Percentiles rank a stretch among this genome's conserved stretches.
Evolutionary conservation across 2,113 vertebrate species (phyloP).

Genomic region (Lamprologus lemairii): DNA sequence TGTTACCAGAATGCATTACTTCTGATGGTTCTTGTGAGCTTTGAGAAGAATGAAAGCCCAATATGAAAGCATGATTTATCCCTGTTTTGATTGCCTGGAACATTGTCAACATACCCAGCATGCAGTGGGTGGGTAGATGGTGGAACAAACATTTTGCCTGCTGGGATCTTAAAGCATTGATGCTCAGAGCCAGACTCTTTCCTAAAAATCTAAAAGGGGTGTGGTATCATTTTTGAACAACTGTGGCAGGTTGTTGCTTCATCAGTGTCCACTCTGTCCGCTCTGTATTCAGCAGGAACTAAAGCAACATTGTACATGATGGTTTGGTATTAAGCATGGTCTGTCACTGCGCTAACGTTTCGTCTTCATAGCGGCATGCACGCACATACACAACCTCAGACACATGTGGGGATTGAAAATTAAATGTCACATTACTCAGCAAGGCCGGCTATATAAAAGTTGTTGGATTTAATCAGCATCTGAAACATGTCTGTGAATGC

Average conservation of each 20-base stretch:
- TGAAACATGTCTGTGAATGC: background rate
- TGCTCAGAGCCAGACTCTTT: background rate
- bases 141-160: background rate
- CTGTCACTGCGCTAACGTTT: background rate
- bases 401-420: constrained; percentile 4
- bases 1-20: background rate
- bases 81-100: background rate
- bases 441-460: constrained; percentile 6
- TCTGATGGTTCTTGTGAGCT: background rate
- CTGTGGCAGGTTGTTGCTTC: background rate
- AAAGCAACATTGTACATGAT: background rate
- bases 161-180: background rate
- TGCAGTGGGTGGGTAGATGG: background rate
- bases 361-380: background rate
- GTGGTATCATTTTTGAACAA: background rate
- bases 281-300: background rate
- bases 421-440: constrained; percentile 55
- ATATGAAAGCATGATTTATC: background rate
- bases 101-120: background rate
- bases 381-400: background rate
- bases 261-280: background rate
- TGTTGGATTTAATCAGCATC: constrained; percentile 22
- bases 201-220: background rate
- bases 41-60: background rate
- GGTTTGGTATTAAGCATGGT: background rate